Evolutionary conservation across 2,113 vertebrate species (phyloP).

Genomic region (Barnardius zonarius): DNA sequence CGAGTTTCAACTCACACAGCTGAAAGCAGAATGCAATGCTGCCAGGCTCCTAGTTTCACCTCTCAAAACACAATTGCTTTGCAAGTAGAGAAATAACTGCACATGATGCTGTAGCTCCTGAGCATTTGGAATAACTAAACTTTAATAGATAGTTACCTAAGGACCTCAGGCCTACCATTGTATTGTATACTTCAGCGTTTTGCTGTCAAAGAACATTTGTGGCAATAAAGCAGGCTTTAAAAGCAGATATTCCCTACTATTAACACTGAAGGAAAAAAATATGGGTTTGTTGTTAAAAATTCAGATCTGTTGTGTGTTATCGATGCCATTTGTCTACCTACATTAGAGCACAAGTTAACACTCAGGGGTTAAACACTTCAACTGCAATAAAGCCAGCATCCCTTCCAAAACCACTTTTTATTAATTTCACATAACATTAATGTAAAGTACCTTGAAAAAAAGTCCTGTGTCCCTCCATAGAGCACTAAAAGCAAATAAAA

Average conservation of each 20-base stretch:
- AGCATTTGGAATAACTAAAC: neutral
- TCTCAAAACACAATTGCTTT: neutral
- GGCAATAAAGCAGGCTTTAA: neutral
- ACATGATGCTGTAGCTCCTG: accelerated
- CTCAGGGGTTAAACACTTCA: neutral
- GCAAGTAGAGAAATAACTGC: neutral
- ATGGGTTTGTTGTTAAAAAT: neutral
- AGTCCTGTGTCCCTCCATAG: neutral
- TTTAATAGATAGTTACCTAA: neutral
- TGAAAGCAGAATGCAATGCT: neutral
- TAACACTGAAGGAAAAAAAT: neutral
- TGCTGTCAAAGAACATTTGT: neutral
- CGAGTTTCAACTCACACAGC: neutral
- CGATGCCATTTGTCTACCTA: neutral
- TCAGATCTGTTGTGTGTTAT: neutral
- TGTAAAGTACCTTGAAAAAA: neutral
- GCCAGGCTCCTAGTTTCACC: neutral
- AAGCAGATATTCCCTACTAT: neutral
- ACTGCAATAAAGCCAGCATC: neutral
- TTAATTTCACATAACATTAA: neutral
- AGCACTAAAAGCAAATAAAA: neutral
- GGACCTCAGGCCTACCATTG: accelerated
- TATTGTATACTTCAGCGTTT: neutral
- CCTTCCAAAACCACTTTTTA: neutral
- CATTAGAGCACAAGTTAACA: neutral